Evolutionary conservation across 2,113 vertebrate genomes (phyloP).

Genomic region (Rhinolophus sinicus): DNA sequence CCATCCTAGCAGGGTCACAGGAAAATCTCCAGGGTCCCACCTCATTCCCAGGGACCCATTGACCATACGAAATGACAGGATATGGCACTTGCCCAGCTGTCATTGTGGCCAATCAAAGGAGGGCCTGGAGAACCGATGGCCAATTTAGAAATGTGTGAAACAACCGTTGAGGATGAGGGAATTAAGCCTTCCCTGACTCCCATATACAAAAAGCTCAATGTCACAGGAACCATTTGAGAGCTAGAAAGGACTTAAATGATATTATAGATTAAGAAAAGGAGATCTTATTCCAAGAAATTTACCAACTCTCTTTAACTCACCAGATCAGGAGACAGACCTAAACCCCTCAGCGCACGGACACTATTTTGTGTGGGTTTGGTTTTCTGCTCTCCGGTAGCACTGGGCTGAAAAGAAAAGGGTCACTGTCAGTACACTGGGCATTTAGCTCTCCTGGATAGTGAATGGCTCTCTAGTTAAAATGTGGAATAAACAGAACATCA

Average conservation of each 20-base stretch:
- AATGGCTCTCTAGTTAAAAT: neutral
- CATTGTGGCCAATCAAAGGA: neutral
- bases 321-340: slow-evolving; percentile 90
- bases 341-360: slow-evolving; percentile 86
- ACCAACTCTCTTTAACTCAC: slow-evolving; percentile 77
- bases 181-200: neutral
- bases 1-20: neutral
- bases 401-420: slow-evolving; percentile 83
- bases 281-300: neutral
- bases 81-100: neutral
- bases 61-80: neutral
- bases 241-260: neutral
- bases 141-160: neutral
- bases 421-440: neutral
- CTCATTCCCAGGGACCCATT: neutral
- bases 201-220: slow-evolving; percentile 14
- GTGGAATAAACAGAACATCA: neutral
- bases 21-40: neutral
- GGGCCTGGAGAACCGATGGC: neutral
- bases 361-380: slow-evolving; percentile 91
- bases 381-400: slow-evolving; percentile 88
- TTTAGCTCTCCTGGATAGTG: neutral
- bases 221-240: neutral
- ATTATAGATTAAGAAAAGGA: neutral
- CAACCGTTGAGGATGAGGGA: neutral